Base-by-base conservation (phyloP, 1,140 invertebrate species). In the Magallana angulata region DNA sequence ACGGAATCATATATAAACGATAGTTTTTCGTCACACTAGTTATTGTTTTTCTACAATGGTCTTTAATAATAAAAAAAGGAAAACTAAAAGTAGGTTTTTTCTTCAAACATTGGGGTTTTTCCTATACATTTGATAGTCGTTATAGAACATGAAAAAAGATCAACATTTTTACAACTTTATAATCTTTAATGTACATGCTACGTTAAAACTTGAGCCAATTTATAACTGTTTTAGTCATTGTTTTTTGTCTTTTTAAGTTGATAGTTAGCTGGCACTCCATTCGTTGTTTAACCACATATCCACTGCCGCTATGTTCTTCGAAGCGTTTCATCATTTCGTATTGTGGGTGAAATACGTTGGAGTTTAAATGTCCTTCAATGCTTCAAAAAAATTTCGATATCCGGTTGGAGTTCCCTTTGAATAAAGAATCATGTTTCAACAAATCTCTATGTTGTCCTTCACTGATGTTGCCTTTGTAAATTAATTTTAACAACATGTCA, bases 201-300 rank as follows among this genome's bases (percentile, higher is more conserved):
- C 5, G 62, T 84, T 62, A 48, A 59, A 59, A 58, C 62, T 59
- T 82, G 30, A 81, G 81, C 76, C 71, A 86, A 58, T 82, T 86
- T 30, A 60, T 57, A 8, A 12, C 16, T 59, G 71, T 48, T 57
- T 48, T 60, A 30, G 76, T 81, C 48, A 30, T 86, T 36, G 18
- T 86, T 81, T 56, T 81, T 57, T 81, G 36, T 48, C 24, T 16
- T 11, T 11, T 14, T 57, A 9, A 11, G 24, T 84, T 48, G 12
- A 16, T n/a, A n/a, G n/a, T n/a, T 57, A 7, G 57, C 11, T 84
- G 58, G 56, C 18, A 24, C 57, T n/a, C 64, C 64, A n/a, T 24
- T 24, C 11, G 48, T 82, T 24, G 24, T 76, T 24, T 30, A 3
- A 71, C 60, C 1, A 87, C 16, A 18, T 36, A 84, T n/a, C 82